Evolutionary conservation across 2,113 vertebrate genomes (phyloP).

Genomic region (Zosterops japonicus): DNA sequence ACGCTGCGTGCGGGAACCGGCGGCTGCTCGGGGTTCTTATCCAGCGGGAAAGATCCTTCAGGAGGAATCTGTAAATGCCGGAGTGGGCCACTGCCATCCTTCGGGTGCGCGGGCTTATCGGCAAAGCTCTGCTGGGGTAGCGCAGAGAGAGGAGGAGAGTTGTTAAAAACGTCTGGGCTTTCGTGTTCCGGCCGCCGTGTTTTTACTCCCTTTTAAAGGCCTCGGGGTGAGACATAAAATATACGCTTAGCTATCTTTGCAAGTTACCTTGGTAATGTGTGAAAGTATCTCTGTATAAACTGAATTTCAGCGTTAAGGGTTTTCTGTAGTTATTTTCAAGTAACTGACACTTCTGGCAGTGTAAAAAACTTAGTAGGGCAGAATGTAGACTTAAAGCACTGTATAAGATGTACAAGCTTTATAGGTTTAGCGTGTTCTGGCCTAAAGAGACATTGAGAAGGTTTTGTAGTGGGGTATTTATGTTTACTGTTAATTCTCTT

Average conservation of each 20-base stretch:
- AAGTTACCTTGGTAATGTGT: neutral
- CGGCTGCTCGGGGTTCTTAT: rapidly evolving
- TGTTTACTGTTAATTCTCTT: neutral
- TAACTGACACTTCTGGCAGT: neutral
- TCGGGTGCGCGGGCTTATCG: neutral
- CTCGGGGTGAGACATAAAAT: neutral
- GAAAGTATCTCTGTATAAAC: neutral
- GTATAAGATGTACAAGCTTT: neutral
- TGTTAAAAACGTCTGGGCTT: neutral
- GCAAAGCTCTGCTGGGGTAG: neutral
- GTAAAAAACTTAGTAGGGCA: neutral
- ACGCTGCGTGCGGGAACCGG: rapidly evolving
- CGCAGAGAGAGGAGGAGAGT: neutral
- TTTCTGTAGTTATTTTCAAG: neutral
- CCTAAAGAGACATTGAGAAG: neutral
- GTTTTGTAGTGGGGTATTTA: neutral
- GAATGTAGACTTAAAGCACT: neutral
- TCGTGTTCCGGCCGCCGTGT: neutral
- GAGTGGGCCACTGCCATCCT: rapidly evolving
- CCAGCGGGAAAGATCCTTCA: rapidly evolving
- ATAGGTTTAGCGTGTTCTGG: neutral
- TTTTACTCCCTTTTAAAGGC: neutral
- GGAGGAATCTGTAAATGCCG: neutral
- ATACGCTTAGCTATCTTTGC: neutral
- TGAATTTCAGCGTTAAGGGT: neutral